Percentiles rank a stretch among this genome's conserved stretches.
These are phyloP conservation scores for Tipula confusa DNA, from an alignment of 2,888 invertebrate species.

Conservation along the genomic window DNA sequence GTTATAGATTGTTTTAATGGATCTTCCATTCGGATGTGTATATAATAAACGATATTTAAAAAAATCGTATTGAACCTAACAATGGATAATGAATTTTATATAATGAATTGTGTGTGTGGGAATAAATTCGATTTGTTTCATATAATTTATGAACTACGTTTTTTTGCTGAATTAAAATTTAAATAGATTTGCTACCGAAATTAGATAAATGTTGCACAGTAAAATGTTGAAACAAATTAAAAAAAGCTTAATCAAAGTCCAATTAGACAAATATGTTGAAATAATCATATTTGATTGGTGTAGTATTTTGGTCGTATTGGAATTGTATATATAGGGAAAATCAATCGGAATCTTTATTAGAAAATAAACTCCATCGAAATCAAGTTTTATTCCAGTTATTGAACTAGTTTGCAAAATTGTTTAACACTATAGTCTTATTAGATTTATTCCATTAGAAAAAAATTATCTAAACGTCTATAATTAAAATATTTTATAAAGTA, in stretches of 20 bases:
- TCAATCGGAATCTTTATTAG: too few species aligned
- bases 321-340: too few species aligned
- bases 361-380: too few species aligned
- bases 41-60: not conserved
- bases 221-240: not conserved
- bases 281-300: not conserved
- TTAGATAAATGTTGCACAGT: not conserved
- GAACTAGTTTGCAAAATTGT: too few species aligned
- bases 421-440: too few species aligned
- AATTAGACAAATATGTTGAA: not conserved
- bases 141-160: not conserved
- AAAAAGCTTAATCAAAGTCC: not conserved
- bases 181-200: not conserved
- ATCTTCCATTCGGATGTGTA: not conserved
- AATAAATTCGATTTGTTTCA: not conserved
- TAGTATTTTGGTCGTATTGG: too few species aligned
- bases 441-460: too few species aligned
- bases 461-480: too few species aligned
- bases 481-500: too few species aligned
- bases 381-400: too few species aligned
- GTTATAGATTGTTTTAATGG: not conserved
- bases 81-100: not conserved
- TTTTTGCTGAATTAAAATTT: not conserved
- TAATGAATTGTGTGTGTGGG: not conserved
- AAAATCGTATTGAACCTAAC: not conserved